These are phyloP conservation scores for Podarcis raffonei DNA, from an alignment of 2,113 vertebrate genomes.

Conservation along the genomic window DNA sequence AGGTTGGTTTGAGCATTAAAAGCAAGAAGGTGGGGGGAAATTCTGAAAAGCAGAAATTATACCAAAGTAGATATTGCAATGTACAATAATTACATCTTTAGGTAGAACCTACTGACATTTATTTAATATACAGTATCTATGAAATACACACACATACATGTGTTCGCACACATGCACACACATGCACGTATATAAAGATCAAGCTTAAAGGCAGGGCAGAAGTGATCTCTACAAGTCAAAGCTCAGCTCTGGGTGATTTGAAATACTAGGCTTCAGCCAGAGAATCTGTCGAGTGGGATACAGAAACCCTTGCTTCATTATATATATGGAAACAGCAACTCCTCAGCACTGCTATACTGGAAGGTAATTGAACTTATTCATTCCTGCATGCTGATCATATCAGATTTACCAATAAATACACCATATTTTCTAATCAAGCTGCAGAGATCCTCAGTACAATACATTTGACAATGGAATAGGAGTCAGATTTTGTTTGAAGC, in stretches of 20 bases:
- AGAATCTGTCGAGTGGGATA: neutral
- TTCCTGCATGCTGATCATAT: neutral
- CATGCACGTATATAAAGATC: no score
- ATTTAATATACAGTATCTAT: accelerated
- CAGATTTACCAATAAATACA: neutral
- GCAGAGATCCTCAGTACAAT: neutral
- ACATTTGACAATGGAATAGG: neutral
- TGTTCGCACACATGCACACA: no score
- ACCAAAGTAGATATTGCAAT: neutral
- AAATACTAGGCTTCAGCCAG: neutral
- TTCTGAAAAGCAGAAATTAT: neutral
- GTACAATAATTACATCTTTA: neutral
- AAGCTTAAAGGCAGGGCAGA: neutral
- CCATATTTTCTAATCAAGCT: neutral
- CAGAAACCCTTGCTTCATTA: neutral
- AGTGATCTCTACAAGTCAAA: neutral
- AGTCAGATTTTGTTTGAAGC: neutral
- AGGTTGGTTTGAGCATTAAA: neutral
- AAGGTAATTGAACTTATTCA: neutral
- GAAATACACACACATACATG: no score
- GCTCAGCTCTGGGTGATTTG: neutral
- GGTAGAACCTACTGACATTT: neutral
- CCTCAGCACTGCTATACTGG: neutral
- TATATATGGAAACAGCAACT: neutral
- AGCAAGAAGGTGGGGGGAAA: neutral